A percentile compares a stretch with the other conserved stretches of the same genome.
These are phyloP conservation scores for Spondyliosoma cantharus DNA, from an alignment of 2,797 vertebrate genomes.

Conservation along the genomic window DNA sequence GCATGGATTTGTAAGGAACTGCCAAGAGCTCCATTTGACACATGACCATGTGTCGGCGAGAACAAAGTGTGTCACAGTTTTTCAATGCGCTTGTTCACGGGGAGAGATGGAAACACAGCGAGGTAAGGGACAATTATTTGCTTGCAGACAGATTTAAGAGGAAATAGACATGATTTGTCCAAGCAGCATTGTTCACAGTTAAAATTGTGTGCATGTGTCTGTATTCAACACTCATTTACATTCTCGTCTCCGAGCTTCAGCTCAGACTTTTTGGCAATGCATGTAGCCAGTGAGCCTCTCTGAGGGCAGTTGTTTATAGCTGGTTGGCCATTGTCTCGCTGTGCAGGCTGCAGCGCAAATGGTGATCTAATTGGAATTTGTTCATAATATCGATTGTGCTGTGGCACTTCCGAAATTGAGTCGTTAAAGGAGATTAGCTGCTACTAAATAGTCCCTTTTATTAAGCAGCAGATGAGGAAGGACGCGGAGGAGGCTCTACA, in stretches of 20 bases:
- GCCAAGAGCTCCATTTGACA: neutral
- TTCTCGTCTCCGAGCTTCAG: neutral
- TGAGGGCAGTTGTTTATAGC: slow-evolving; percentile 9
- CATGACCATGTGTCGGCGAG: neutral
- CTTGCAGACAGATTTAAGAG: neutral
- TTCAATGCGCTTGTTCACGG: neutral
- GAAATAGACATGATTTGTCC: neutral
- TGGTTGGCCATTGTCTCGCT: neutral
- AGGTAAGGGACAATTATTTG: neutral
- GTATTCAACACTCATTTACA: neutral
- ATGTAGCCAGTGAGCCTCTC: neutral
- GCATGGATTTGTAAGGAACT: neutral
- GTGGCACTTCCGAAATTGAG: slow-evolving; percentile 69
- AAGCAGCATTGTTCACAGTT: neutral
- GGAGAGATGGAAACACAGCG: too few relatives aligned
- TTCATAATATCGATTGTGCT: slow-evolving; percentile 70
- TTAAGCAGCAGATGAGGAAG: slow-evolving; percentile 72
- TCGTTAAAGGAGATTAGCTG: slow-evolving; percentile 78
- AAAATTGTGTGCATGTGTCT: neutral
- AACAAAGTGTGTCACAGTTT: neutral
- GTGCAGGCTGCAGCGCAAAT: slow-evolving; percentile 56
- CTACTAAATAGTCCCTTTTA: slow-evolving; percentile 71
- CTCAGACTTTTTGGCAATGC: neutral
- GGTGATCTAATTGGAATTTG: slow-evolving; percentile 71
- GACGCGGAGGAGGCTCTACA: slow-evolving; percentile 27